These are phyloP conservation scores for Diloba caeruleocephala DNA, from an alignment of 2,888 invertebrate genomes.

Conservation along the genomic window DNA sequence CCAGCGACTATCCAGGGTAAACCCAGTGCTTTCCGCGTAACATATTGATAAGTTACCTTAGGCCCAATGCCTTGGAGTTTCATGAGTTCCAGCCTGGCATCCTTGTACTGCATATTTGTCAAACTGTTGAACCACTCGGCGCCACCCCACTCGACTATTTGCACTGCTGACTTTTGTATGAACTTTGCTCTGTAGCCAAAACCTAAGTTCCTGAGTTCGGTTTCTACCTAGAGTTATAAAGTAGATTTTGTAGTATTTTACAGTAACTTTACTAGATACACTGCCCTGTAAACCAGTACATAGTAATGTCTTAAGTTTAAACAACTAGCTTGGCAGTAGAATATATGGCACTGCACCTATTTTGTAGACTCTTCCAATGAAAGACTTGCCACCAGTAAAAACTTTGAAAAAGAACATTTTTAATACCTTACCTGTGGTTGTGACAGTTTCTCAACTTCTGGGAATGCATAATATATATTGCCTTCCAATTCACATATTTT, in stretches of 20 bases:
- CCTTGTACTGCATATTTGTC: slow-evolving; percentile 91
- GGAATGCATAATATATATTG: slow-evolving; percentile 93
- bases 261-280: not conserved
- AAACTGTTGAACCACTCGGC: slow-evolving; percentile 92
- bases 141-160: slow-evolving; percentile 92
- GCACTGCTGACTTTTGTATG: slow-evolving; percentile 92
- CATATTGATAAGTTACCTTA: slow-evolving; percentile 91
- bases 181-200: slow-evolving; percentile 97
- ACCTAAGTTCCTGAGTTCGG: slow-evolving; percentile 91
- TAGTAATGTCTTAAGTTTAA: too few relatives aligned
- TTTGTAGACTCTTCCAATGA: too few relatives aligned
- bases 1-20: too few relatives aligned
- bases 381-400: too few relatives aligned
- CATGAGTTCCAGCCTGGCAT: slow-evolving; percentile 93
- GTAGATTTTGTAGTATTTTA: not conserved
- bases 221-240: slow-evolving; percentile 89
- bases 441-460: slow-evolving; percentile 91
- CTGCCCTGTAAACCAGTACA: too few relatives aligned
- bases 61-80: slow-evolving; percentile 96
- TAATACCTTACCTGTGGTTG: slow-evolving; percentile 71
- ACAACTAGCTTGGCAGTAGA: too few relatives aligned
- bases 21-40: too few relatives aligned
- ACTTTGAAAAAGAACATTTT: not conserved
- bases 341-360: not conserved
- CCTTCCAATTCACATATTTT: slow-evolving; percentile 92